Conservation (phyloP, 2,113 vertebrate genomes). For the Pan paniscus region DNA sequence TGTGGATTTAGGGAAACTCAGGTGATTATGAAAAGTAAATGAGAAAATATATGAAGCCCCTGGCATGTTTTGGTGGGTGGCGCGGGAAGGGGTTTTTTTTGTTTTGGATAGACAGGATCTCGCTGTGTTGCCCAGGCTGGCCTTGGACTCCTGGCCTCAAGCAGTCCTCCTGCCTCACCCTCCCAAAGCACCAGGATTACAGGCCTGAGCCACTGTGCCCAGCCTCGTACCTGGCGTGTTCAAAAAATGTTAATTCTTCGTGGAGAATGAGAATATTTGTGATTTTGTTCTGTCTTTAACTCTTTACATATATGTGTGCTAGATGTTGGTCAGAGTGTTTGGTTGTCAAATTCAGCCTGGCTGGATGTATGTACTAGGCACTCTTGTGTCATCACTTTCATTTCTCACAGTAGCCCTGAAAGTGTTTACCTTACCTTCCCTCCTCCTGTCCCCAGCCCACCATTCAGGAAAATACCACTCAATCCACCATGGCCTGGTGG, state of each 20-base stretch:
- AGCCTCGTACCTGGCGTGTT: neutral
- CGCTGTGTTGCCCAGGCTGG: too few relatives aligned
- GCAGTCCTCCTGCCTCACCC: too few relatives aligned
- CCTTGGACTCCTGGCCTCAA: too few relatives aligned
- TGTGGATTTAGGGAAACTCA: neutral
- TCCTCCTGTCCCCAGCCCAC: neutral
- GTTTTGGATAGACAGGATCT: too few relatives aligned
- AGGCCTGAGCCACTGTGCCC: too few relatives aligned
- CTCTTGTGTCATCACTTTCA: neutral
- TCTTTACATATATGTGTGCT: neutral
- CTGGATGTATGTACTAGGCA: neutral
- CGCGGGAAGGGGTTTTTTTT: too few relatives aligned
- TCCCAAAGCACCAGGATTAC: too few relatives aligned
- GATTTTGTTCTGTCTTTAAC: conserved; percentile 1
- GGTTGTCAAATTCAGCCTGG: conserved; percentile 1
- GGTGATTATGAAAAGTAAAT: neutral
- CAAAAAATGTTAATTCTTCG: neutral
- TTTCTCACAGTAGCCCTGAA: neutral
- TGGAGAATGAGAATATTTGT: conserved; percentile 9
- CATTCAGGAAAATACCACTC: neutral
- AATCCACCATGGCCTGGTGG: neutral
- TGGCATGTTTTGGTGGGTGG: too few relatives aligned
- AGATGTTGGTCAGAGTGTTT: neutral
- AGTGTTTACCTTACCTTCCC: neutral
- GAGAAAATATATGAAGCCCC: neutral